Percentiles rank a stretch among this genome's conserved stretches.
Evolutionary conservation across 2,797 vertebrate species (phyloP).

Genomic region (Cacajao melanocephalus): DNA sequence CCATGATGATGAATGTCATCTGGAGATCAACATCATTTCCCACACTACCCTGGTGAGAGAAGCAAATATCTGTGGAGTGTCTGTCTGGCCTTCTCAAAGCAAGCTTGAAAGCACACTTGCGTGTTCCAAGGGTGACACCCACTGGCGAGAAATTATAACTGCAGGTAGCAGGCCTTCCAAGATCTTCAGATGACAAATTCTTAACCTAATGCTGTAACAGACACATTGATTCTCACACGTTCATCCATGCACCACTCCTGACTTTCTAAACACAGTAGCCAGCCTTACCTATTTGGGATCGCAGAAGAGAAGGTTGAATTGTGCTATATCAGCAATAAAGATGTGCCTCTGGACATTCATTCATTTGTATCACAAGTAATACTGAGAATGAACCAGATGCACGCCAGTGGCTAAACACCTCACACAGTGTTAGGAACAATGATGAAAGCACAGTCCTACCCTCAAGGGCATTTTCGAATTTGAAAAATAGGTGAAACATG

Average conservation of each 20-base stretch:
- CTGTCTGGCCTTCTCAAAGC: not conserved
- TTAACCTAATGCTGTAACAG: not conserved
- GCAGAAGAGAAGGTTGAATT: not conserved
- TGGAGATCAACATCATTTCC: not conserved
- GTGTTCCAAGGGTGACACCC: constrained; percentile 57
- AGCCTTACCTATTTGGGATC: not conserved
- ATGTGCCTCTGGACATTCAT: not conserved
- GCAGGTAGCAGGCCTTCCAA: not conserved
- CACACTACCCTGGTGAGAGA: not conserved
- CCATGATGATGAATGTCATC: not conserved
- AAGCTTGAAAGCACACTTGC: not conserved
- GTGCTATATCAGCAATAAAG: not conserved
- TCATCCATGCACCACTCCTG: no score
- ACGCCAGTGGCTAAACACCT: not conserved
- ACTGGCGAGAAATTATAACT: constrained; percentile 24
- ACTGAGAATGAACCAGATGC: not conserved
- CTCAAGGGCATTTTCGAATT: not conserved
- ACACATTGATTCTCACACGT: not conserved
- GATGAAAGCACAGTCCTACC: no score
- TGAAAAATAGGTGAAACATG: not conserved
- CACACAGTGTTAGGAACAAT: not conserved
- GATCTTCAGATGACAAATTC: not conserved
- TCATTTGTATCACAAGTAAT: not conserved
- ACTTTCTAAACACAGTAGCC: not conserved
- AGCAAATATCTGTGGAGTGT: not conserved